Evolutionary conservation across 2,113 vertebrate genomes (phyloP).

Genomic region (Aegithalos caudatus): DNA sequence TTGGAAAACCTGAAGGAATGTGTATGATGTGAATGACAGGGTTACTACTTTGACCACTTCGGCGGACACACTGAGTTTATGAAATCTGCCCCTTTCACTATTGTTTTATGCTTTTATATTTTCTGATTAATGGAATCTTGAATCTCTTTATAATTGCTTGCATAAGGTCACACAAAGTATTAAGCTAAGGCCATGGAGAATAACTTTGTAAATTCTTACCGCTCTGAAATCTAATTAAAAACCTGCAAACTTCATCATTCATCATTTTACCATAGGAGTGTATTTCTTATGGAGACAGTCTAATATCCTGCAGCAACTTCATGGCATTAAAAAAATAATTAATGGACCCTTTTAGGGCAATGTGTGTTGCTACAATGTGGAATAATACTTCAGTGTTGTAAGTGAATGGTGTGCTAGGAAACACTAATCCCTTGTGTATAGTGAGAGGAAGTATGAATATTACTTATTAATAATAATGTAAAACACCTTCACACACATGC

Average conservation of each 20-base stretch:
- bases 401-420: conserved; percentile 50
- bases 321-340: conserved; percentile 49
- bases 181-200: neutral
- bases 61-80: neutral
- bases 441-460: conserved; percentile 58
- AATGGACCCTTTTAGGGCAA: conserved; percentile 38
- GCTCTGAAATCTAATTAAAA: conserved; percentile 51
- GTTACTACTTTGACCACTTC: neutral
- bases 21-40: neutral
- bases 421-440: conserved; percentile 50
- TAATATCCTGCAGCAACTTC: conserved; percentile 53
- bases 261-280: neutral
- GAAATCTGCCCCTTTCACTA: neutral
- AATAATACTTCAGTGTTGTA: conserved; percentile 58
- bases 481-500: conserved; percentile 6
- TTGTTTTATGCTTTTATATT: neutral
- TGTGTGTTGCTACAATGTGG: conserved; percentile 32
- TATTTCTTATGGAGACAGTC: conserved; percentile 29
- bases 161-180: neutral
- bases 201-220: neutral
- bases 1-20: conserved; percentile 25
- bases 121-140: neutral
- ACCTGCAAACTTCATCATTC: neutral
- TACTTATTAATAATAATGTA: conserved; percentile 61
- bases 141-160: neutral